phyloP scores from a whole-genome alignment of 2,797 vertebrate genomes.

The Lepus townsendii region DNA sequence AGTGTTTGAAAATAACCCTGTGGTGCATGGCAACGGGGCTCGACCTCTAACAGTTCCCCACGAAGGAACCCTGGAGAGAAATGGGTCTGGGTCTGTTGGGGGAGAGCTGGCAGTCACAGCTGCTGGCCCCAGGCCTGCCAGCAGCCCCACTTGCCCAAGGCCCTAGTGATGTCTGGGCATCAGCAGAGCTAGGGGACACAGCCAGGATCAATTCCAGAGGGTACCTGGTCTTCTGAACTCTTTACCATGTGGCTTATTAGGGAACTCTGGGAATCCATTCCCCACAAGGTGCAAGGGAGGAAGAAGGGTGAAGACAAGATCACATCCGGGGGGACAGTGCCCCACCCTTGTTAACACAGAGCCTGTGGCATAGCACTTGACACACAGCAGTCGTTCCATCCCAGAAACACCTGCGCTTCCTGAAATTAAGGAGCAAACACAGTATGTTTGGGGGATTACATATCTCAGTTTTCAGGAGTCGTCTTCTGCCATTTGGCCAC shows the following conservation, averaged over 20 bases:
- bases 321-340: background rate
- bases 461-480: background rate
- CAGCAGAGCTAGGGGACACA: background rate
- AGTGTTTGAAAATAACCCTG: conserved; percentile 50
- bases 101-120: background rate
- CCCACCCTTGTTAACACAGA: background rate
- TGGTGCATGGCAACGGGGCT: background rate
- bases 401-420: background rate
- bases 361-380: background rate
- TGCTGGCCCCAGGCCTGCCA: background rate
- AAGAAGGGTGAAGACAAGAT: background rate
- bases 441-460: background rate
- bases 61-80: conserved; percentile 11
- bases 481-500: background rate
- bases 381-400: background rate
- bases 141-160: background rate
- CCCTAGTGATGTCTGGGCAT: background rate
- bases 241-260: background rate
- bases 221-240: background rate
- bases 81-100: background rate
- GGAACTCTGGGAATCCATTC: background rate
- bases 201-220: conserved; percentile 39
- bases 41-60: background rate
- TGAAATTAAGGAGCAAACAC: background rate
- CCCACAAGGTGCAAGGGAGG: background rate